Conservation (phyloP, 2,113 vertebrate species). For the Arizona elegans region DNA sequence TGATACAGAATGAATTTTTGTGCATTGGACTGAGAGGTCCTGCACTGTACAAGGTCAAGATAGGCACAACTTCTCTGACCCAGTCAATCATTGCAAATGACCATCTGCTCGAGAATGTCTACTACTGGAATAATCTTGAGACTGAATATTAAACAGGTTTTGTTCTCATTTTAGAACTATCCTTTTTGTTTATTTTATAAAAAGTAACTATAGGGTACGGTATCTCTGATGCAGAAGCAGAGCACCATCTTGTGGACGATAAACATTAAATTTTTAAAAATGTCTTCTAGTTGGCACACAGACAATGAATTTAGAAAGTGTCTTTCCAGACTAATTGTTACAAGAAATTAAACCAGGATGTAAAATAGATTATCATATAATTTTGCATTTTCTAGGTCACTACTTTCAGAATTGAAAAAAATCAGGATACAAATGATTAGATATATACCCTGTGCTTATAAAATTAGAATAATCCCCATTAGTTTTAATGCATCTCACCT, state of each 20-base stretch:
- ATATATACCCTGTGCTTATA: neutral
- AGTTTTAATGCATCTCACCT: neutral
- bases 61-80: neutral
- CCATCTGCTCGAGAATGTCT: neutral
- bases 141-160: neutral
- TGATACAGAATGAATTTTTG: neutral
- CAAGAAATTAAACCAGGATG: neutral
- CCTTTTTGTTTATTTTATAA: neutral
- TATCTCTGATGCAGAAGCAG: neutral
- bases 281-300: neutral
- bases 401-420: neutral
- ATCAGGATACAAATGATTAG: neutral
- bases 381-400: neutral
- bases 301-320: neutral
- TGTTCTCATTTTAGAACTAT: neutral
- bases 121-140: neutral
- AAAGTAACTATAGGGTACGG: neutral
- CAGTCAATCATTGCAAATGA: neutral
- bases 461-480: neutral
- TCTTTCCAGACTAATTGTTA: neutral
- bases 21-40: neutral
- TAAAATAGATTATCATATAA: neutral
- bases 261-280: neutral
- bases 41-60: neutral
- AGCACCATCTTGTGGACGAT: constrained; percentile 24